phyloP scores from a whole-genome alignment of 2,797 vertebrate species.

The Catharus ustulatus region DNA sequence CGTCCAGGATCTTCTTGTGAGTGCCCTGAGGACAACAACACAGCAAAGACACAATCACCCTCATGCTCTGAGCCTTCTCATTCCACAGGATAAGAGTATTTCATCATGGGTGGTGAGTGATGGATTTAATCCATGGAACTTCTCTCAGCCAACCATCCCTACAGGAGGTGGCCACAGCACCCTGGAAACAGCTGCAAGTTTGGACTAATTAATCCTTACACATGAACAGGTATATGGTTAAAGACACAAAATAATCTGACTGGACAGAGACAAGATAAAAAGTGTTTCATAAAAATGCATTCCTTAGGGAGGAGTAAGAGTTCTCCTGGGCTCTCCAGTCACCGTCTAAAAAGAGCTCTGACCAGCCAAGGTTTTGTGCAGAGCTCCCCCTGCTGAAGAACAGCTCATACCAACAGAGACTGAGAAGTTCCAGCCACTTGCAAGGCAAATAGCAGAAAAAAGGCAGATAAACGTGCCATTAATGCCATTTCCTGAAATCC shows the following conservation, averaged over 20 bases:
- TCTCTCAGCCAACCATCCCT: not conserved
- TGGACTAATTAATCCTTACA: not conserved
- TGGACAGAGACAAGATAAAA: not conserved
- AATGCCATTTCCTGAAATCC: not conserved
- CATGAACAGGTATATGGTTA: not conserved
- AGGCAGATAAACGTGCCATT: not conserved
- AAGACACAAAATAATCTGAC: not conserved
- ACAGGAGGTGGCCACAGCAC: not conserved
- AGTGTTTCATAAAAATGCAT: not conserved
- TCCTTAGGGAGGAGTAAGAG: not conserved
- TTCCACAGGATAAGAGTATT: not conserved
- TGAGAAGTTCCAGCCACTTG: not conserved
- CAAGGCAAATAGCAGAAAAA: not conserved
- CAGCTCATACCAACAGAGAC: not conserved
- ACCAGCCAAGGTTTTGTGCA: not conserved
- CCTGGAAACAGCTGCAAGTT: not conserved
- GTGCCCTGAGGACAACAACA: slow-evolving; percentile 81
- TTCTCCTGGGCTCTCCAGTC: not conserved
- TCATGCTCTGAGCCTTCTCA: not conserved
- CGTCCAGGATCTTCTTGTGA: slow-evolving; percentile 97
- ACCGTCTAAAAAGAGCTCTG: not conserved
- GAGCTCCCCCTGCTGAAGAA: not conserved
- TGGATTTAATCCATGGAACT: not conserved
- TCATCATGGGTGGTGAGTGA: not conserved
- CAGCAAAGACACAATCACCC: not conserved